Conservation (phyloP, 2,113 vertebrate species). For the Choloepus hoffmanni region DNA sequence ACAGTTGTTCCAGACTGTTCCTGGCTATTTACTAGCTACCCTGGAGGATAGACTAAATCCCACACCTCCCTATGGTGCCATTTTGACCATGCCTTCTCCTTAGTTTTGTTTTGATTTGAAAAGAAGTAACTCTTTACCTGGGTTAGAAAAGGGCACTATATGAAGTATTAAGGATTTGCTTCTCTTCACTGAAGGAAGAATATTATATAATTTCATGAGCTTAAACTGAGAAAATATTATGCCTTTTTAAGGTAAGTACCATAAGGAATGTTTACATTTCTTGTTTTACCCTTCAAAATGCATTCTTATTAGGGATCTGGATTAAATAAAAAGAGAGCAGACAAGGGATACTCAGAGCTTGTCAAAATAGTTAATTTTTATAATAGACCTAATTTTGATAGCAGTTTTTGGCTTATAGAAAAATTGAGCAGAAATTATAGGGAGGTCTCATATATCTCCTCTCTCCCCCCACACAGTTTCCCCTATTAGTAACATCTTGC, state of each 20-base stretch:
- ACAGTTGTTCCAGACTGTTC: no score
- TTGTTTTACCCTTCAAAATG: background rate
- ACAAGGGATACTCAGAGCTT: background rate
- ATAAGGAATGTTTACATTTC: slow-evolving; percentile 31
- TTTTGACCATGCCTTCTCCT: no score
- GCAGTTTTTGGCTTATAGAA: no score
- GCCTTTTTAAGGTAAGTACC: background rate
- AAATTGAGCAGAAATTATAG: no score
- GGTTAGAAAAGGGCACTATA: background rate
- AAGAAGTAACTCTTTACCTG: background rate
- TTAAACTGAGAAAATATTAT: background rate
- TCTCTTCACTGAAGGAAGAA: slow-evolving; percentile 2
- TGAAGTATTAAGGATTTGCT: background rate
- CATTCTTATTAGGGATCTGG: background rate
- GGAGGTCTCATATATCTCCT: no score
- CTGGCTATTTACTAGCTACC: no score
- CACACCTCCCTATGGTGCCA: no score
- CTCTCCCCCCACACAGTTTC: no score
- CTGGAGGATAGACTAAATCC: no score
- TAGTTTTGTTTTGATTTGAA: slow-evolving; percentile 35
- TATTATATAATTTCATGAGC: background rate
- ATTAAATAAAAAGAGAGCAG: slow-evolving; percentile 2
- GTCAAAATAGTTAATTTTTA: background rate
- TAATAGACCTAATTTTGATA: no score
- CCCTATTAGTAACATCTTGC: no score